Evolutionary conservation across 2,888 invertebrate genomes (phyloP), one percentile per base, ranked within the genome.

Genomic region (Onthophagus sagittarius): DNA sequence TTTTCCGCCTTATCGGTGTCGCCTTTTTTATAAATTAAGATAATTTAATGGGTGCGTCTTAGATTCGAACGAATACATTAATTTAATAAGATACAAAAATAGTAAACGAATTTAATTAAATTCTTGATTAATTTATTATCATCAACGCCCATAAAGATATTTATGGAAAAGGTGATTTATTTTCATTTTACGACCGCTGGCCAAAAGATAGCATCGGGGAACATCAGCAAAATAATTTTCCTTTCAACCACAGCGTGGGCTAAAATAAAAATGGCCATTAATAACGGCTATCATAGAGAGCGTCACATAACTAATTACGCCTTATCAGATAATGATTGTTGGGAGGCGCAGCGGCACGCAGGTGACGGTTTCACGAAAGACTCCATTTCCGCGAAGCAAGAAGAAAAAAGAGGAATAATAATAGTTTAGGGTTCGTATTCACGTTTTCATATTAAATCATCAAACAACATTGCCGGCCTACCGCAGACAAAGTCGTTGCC

Each of bases 301-400:
- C 23, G 23, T 69, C 73, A 53, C 69, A 69, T 33, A 71, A 71
- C 74, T 71, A 74, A 74, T 74, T 74, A 74, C 74, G n/a, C 71
- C 67, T 71, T 74, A 74, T 74, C 74, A 74, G 74, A 62, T 70
- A 71, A 74, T 71, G 74, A 71, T 74, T 74, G 31, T 67, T n/a
- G 11, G 71, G 32, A 32, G 39, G 39, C 39, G 39, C 13, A 64
- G 63, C 71, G 63, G 69, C 73, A 70, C 74, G 74, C 74, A 74
- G 74, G 74, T 74, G 74, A 11, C 11, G 39, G 23, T 31, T 11
- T 64, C 64, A 23, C 15, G 31, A 65, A 72, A 72, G 64, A 33
- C 63, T 65, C 32, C 33, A 65, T 72, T 72, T 64, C 67, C 15
- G 23, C 67, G 23, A 31, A 67, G 23, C 23, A 32, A 67, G 67